Base-by-base conservation (phyloP, 2,797 vertebrate genomes). In the Atherinosoma microstoma region DNA sequence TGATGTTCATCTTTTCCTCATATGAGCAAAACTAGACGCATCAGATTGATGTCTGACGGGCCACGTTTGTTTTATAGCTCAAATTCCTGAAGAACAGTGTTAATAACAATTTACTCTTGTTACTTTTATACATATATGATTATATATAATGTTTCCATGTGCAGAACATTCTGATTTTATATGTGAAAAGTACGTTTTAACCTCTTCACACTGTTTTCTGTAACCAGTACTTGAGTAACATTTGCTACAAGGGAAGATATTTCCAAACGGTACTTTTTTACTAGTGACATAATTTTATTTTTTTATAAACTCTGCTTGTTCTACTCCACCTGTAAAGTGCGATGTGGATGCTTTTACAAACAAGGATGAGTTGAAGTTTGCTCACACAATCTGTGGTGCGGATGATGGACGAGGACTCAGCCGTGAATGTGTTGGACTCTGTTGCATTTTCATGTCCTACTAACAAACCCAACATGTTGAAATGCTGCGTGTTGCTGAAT, bases 221-320 rank as follows among this genome's bases (percentile, higher is more conserved):
- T 82, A 80, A 82, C 66, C 30, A 80, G 69, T 76, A 89, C 87
- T 79, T 70, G 35, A 72, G 59, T 76, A 35, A 76, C 38, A 76
- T 84, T 51, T 67, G 27, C 62, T 38, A 63, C 67, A 67, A 47
- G 65, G 70, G 64, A 74, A 78, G 58, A 82, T 76, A 58, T 80
- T 74, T 80, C 64, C 58, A 76, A 24, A 66, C 24, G 10, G 0
- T 67, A 65, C 29, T 81, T 75, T 75, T 83, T 82, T 69, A 60
- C 58, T 71, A 80, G 60, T 75, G 84, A 84, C 80, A 86, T 71
- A 82, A 92, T 90, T 91, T 91, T 91, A 87, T 91, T 90, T 87
- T 87, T 82, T 78, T 74, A 71, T 73, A 73, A 83, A 78, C 56
- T 29, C 18, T 73, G 62, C 68, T 51, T 78, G 70, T 80, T 79